Base-by-base conservation (phyloP, 2,888 invertebrate species). In the Acrocyrtus sp. region DNA sequence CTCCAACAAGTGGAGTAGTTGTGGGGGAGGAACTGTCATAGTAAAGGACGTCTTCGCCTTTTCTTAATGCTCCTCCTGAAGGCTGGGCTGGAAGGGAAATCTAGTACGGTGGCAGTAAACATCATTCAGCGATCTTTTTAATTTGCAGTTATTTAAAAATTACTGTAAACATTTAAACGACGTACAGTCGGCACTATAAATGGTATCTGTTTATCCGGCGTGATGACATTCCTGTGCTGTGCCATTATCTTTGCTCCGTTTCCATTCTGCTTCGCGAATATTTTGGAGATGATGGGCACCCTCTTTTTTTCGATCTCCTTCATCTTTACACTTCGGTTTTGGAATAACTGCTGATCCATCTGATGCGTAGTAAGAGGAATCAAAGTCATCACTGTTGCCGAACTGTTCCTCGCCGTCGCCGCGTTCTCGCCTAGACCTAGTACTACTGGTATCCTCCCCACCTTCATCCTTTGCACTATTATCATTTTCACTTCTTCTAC, bases 181-280 rank as follows among this genome's bases (percentile, higher is more conserved):
- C 58, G 70, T 74, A 81, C 81, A 41, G 79, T 79, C 21, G 81
- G 81, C 27, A 81, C 77, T n/a, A 81, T 72, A 57, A 81, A 81
- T 12, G 75, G 74, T 41, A 81, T 77, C 4, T 65, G 72, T 19
- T 74, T 72, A 54, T 81, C 79, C 1, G 81, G 81, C n/a, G 78
- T 81, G 15, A 81, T 78, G 12, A 81, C 78, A 63, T 81, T 81
- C 62, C 78, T 69, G 39, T 78, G 78, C 5, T 70, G 67, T 10
- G 77, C 57, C 19, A 77, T 41, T 10, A 73, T 60, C 62, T 68
- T 75, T 10, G 56, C 54, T 15, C 56, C 39, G 27, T 62, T 61
- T 21, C 69, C 69, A 56, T 56, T 69, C 3, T 50, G 54, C n/a
- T 62, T 69, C 3, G 69, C 47, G 56, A 69, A 69, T 26, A 69